Percentiles rank a stretch among this genome's conserved stretches.
Conservation (phyloP, 1,140 invertebrate genomes). For the Triops longicaudatus region DNA sequence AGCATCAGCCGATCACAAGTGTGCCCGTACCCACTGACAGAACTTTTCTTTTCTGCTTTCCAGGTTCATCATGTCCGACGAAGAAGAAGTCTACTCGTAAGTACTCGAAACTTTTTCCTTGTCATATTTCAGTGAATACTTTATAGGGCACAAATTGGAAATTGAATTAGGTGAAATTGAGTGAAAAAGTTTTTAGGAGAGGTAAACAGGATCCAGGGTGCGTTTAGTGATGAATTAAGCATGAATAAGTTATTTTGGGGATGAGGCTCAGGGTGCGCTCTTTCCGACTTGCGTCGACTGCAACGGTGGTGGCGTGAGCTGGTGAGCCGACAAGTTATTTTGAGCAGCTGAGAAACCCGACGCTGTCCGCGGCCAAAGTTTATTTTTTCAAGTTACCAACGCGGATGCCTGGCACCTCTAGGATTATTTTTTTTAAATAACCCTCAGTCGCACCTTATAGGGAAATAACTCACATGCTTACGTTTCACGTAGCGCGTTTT, state of each 20-base stretch:
- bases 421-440: not conserved
- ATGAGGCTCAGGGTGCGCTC: not conserved
- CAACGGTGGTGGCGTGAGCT: not conserved
- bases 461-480: too few relatives aligned
- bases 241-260: conserved; percentile 8
- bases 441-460: too few relatives aligned
- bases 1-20: too few relatives aligned
- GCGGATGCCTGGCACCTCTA: not conserved
- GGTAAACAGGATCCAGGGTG: too few relatives aligned
- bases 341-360: not conserved
- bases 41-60: not conserved
- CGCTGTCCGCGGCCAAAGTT: not conserved
- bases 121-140: too few relatives aligned
- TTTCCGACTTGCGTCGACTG: not conserved
- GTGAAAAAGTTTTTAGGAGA: not conserved
- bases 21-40: not conserved
- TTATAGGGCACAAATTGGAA: not conserved
- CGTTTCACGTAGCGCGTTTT: too few relatives aligned
- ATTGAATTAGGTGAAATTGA: not conserved
- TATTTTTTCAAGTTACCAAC: not conserved
- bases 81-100: conserved; percentile 32
- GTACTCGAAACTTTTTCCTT: conserved; percentile 23
- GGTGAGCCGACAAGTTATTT: not conserved
- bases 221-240: not conserved
- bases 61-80: conserved; percentile 28